Conservation (phyloP, 2,888 invertebrate species). For the Ferrisia virgata region DNA sequence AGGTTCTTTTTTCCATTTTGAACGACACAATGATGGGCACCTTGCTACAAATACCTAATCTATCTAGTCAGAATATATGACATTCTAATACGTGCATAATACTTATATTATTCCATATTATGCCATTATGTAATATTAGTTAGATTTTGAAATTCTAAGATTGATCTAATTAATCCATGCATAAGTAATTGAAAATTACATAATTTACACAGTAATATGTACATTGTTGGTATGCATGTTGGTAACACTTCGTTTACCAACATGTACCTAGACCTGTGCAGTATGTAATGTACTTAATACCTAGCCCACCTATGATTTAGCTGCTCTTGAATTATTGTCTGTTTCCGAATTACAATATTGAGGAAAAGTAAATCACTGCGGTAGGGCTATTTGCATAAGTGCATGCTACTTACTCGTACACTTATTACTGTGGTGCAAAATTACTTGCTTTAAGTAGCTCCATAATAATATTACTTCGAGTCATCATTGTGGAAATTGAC, state of each 20-base stretch:
- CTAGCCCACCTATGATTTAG: no score
- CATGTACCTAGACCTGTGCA: no score
- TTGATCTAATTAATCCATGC: slow-evolving; percentile 16
- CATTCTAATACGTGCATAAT: neutral
- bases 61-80: neutral
- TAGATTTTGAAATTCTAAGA: neutral
- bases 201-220: neutral
- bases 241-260: neutral
- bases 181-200: slow-evolving; percentile 18
- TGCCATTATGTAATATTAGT: neutral
- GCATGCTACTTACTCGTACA: no score
- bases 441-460: no score
- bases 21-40: neutral
- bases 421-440: neutral
- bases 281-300: no score
- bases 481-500: no score
- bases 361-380: neutral
- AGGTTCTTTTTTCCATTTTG: neutral
- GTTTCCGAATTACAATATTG: neutral
- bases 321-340: neutral
- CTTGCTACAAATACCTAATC: no score
- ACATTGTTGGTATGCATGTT: neutral
- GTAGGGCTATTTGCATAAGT: neutral
- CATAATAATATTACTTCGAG: no score
- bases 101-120: neutral